phyloP scores from a whole-genome alignment of 2,113 vertebrate genomes.

The Gopherus flavomarginatus region DNA sequence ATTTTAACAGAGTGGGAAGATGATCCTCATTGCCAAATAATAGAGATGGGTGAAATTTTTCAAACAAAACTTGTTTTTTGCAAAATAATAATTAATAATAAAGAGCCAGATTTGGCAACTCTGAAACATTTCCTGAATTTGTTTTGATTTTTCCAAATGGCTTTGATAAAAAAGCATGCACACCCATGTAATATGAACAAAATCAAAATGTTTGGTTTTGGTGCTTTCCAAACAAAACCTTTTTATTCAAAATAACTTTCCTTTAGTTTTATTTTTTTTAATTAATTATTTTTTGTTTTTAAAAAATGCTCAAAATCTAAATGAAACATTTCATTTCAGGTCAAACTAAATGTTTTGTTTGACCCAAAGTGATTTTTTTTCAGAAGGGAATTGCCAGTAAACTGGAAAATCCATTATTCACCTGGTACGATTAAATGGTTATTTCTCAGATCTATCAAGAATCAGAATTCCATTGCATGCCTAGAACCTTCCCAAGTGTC shows the following conservation, averaged over 20 bases:
- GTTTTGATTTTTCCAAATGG: not conserved
- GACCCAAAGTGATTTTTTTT: not conserved
- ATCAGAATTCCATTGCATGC: not conserved
- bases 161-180: not conserved
- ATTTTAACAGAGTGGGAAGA: not conserved
- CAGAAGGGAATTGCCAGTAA: not conserved
- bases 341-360: not conserved
- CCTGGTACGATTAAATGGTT: not conserved
- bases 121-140: not conserved
- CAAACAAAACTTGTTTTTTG: not conserved
- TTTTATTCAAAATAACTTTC: not conserved
- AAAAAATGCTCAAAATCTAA: not conserved
- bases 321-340: not conserved
- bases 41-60: not conserved
- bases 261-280: not conserved
- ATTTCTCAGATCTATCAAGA: not conserved
- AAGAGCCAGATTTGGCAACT: not conserved
- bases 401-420: not conserved
- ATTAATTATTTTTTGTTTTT: not conserved
- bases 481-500: not conserved
- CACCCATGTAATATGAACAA: not conserved
- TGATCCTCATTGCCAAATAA: not conserved
- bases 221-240: not conserved
- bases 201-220: not conserved
- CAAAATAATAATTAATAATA: not conserved